Evolutionary conservation across 2,888 invertebrate genomes (phyloP).

Genomic region (Spodoptera picta): DNA sequence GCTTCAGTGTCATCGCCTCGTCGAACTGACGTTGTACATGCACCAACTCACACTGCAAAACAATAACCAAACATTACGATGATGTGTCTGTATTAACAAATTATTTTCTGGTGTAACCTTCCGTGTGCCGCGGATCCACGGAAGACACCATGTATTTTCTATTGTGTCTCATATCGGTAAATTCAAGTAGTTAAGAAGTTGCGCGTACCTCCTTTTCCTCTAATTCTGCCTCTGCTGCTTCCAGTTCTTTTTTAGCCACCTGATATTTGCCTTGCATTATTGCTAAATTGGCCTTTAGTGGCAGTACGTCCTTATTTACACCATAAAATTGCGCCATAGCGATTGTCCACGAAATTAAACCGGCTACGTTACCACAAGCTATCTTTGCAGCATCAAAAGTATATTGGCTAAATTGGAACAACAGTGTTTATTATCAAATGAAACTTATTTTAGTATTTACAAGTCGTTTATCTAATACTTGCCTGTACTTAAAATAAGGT

Average conservation of each 20-base stretch:
- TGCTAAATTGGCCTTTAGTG: constrained; percentile 94
- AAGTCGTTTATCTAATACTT: constrained; percentile 48
- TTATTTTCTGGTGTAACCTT: too few species aligned
- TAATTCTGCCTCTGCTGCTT: constrained; percentile 87
- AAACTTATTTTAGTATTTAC: not conserved
- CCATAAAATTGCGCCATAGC: constrained; percentile 95
- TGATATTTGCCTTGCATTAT: constrained; percentile 93
- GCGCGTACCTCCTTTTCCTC: constrained; percentile 83
- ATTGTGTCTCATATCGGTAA: too few species aligned
- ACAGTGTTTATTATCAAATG: not conserved
- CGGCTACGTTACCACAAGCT: constrained; percentile 97
- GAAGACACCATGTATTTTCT: too few species aligned
- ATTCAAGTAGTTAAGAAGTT: not conserved
- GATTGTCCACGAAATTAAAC: constrained; percentile 95
- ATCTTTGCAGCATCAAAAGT: constrained; percentile 95
- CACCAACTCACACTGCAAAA: constrained; percentile 82
- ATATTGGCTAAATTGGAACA: constrained; percentile 83
- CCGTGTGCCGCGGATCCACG: too few species aligned
- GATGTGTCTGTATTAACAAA: not conserved
- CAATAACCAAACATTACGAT: constrained; percentile 8
- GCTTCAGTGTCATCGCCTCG: constrained; percentile 91
- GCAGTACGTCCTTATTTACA: constrained; percentile 96
- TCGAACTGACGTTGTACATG: constrained; percentile 92
- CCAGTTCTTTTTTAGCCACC: constrained; percentile 90
- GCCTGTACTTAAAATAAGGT: constrained; percentile 92